phyloP scores from a whole-genome alignment of 1,140 invertebrate genomes.

The Mamestra configurata region DNA sequence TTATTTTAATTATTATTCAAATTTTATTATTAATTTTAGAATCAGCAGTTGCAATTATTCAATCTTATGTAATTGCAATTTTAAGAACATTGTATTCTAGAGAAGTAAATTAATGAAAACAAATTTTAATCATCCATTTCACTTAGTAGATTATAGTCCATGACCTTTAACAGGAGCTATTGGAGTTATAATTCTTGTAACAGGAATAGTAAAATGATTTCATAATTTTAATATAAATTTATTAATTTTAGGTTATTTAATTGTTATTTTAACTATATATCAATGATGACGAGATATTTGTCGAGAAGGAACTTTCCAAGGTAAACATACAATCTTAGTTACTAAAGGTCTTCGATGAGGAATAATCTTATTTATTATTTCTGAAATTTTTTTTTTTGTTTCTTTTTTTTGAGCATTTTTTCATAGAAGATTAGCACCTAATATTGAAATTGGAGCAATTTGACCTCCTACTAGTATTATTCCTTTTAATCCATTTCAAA shows the following conservation, averaged over 20 bases:
- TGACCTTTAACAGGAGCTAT: slow-evolving; percentile 40
- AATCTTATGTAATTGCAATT: too few species aligned
- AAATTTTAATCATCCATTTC: slow-evolving; percentile 31
- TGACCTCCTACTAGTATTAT: slow-evolving; percentile 33
- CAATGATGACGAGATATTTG: slow-evolving; percentile 40
- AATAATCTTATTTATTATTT: slow-evolving; percentile 45
- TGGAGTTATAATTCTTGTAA: slow-evolving; percentile 34
- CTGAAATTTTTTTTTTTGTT: slow-evolving; percentile 50
- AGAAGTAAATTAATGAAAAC: slow-evolving; percentile 43
- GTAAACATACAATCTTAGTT: slow-evolving; percentile 29
- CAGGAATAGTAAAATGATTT: slow-evolving; percentile 43
- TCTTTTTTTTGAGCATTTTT: slow-evolving; percentile 50
- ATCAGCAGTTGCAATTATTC: too few species aligned
- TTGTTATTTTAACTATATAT: slow-evolving; percentile 33
- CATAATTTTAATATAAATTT: slow-evolving; percentile 43
- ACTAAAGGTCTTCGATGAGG: slow-evolving; percentile 38
- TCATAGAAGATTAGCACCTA: slow-evolving; percentile 40
- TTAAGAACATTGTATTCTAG: slow-evolving; percentile 64
- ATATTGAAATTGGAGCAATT: slow-evolving; percentile 42
- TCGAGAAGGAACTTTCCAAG: slow-evolving; percentile 9
- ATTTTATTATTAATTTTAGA: too few species aligned
- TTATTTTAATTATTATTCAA: too few species aligned
- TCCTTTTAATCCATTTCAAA: too few species aligned
- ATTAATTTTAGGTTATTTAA: slow-evolving; percentile 39
- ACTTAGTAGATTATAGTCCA: slow-evolving; percentile 48